Base-by-base conservation (phyloP, 2,113 vertebrate species). In the Catharus fuscescens region DNA sequence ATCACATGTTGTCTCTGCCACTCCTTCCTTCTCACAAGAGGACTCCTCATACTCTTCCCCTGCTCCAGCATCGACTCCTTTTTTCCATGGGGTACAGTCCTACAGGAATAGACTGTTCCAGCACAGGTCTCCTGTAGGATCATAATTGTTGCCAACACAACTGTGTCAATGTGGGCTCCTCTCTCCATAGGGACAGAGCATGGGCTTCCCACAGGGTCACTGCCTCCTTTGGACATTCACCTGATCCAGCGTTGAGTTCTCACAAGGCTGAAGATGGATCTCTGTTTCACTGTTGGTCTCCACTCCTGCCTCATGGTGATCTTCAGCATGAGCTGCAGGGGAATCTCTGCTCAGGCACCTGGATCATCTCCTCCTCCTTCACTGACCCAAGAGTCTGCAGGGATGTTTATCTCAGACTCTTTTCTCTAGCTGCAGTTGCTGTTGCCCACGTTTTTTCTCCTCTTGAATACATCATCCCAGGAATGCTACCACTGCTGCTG, bases 141-240 rank as follows among this genome's bases (percentile, higher is more conserved):
- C 12, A 69, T 11, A 29, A 26, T 38, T 40, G 5, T 38, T 67
- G 24, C n/a, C 40, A 61, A 9, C 38, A 61, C 76, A 76, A 17
- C 17, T 31, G 3, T 2, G 0, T 47, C 19, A 47, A 9, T 67
- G 34, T 23, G 25, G 11, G 9, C 21, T 76, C 11, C 5, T 47
- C 19, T n/a, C 28, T 54, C 24, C 38, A 23, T 14, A 4, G 17
- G 25, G 9, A 38, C 9, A 67, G 29, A 54, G 16, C 0, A 0
- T 34, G n/a, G n/a, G n/a, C 11, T 81, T 67, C 45, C 45, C 7
- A 52, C 8, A 16, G 15, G 5, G 8, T 18, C 61, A 54, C 6
- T 7, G 9, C 5, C 14, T 82, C 11, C n/a, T 76, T 67, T 47
- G 14, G 14, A 13, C 10, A 61, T 38, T 36, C 23, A 29, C 18